Base-by-base conservation (phyloP, 2,888 invertebrate species). In the Belgica antarctica region DNA sequence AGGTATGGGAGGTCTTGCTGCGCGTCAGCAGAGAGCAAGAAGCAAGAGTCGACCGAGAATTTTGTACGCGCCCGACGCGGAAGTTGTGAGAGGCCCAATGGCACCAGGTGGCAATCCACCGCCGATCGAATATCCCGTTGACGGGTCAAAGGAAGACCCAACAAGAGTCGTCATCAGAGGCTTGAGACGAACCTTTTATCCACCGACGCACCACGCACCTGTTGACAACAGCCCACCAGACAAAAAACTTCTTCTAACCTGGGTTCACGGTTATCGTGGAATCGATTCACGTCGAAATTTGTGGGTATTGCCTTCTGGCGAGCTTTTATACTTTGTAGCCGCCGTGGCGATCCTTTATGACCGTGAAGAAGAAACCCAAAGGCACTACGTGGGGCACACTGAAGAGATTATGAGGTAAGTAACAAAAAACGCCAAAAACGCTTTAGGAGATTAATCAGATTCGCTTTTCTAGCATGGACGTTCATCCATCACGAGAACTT, bases 201-300 rank as follows among this genome's bases (percentile, higher is more conserved):
- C 92, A 22, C 92, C 93, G 0, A 85, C 92, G 62, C 92, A 92
- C 76, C 89, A 92, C 78, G 87, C 92, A 1, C 90, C 91, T 7
- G 85, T 90, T 57, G 92, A 93, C 78, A 92, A 91, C 78, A 82
- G 89, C 3, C 92, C 92, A 0, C 96, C 96, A 0, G 90, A 92
- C 61, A 92, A 94, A 81, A 90, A 92, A 76, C 82, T 96, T 73
- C 87, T 89, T 72, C 83, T 96, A 0, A 94, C 95, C 76, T 96
- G 96, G 96, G 95, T 95, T 4, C 96, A 94, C 77, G 96, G 96
- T 0, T 97, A 96, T 81, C 87, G 96, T 71, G 96, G 97, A 0
- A 87, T 89, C 8, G 96, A 96, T 80, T 88, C 92, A 3, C 85
- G 92, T 10, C 86, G 89, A 74, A 97, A 97, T 80, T 83, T 97